Base-by-base conservation (phyloP, 2,113 vertebrate genomes). In the Kryptolebias marmoratus region DNA sequence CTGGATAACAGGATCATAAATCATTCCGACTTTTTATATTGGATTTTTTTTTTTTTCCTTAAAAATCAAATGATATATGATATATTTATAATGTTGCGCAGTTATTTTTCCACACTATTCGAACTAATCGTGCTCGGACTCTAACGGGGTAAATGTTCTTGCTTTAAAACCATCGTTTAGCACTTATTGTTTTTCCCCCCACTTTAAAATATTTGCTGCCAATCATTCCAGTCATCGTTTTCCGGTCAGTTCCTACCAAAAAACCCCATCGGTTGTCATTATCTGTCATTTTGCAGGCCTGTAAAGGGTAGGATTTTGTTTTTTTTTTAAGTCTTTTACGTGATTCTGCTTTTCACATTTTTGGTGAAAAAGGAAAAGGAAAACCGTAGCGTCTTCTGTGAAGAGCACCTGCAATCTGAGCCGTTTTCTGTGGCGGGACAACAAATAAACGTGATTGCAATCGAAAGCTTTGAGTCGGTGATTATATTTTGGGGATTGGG, bases 381-480 rank as follows among this genome's bases (percentile, higher is more conserved):
- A 93, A 80, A 83, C 81, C 72, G 82, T 80, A 75, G 82, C 87
- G 71, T 94, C 94, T 94, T 94, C 94, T 94, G 87, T 94, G 94
- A 94, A 94, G 94, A 94, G 79, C 74, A 61, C 61, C 90, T 91
- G 81, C 88, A 92, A 86, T 90, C 85, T 90, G 89, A 89, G 90
- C 86, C 88, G 75, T 87, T 90, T 88, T 72, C 84, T 79, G 79
- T 39, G 86, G 85, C 85, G 68, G 85, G 73, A 81, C 80, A 67
- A 87, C 67, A 82, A 86, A 92, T 93, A 93, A 93, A 93, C 60
- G 63, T 42, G 88, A 88, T 91, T 84, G 73, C 80, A 58, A 83
- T 77, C 48, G 85, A 84, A 63, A 32, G 27, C n/a, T 22, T 65
- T 3, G 22, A 48, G 65, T 72, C 31, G 5, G 16, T 63, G 12